Evolutionary conservation across 2,888 invertebrate species (phyloP), one percentile per base, ranked within the genome.

Genomic region (Amphipyra tragopoginis): DNA sequence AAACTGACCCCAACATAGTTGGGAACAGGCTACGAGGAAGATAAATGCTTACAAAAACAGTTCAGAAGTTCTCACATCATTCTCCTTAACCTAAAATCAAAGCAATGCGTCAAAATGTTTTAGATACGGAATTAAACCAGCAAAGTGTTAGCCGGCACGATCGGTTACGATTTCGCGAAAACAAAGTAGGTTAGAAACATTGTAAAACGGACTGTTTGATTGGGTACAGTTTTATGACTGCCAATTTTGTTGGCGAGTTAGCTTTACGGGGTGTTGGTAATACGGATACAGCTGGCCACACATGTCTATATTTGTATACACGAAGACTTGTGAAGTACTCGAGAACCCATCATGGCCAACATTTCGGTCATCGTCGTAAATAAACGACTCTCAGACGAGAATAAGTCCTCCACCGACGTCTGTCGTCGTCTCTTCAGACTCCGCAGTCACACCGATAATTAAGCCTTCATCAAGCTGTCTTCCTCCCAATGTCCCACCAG

Each of bases 41-140:
- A 21, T 21, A 21, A 7, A 5, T 29, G 7, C 4, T 29, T 29
- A 5, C 29, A 29, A 29, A 21, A 29, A 4, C 29, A 4, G 29
- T 5, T 42, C 3, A 40, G 7, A 13, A 15, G 0, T 42, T 42
- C 43, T 50, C 57, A 58, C 40, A 57, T 55, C 47, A 57, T 55
- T 55, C 65, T 26, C 68, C 49, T 69, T 65, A 72, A 64, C 61
- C 39, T 13, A 44, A 55, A 59, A 61, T 36, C 50, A 64, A 52
- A 74, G 61, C 62, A 70, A 55, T 66, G 58, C 34, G 62, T 64
- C 54, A 55, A 50, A 66, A 70, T 68, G 63, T 75, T 77, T 68
- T 65, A 65, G 57, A 73, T 69, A 66, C 71, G 44, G 58, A 77
- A 80, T 80, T 79, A 78, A 79, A 72, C 71, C 60, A n/a, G 44